These are phyloP conservation scores for Agrochola macilenta DNA, from an alignment of 2,888 invertebrate species.

Conservation along the genomic window DNA sequence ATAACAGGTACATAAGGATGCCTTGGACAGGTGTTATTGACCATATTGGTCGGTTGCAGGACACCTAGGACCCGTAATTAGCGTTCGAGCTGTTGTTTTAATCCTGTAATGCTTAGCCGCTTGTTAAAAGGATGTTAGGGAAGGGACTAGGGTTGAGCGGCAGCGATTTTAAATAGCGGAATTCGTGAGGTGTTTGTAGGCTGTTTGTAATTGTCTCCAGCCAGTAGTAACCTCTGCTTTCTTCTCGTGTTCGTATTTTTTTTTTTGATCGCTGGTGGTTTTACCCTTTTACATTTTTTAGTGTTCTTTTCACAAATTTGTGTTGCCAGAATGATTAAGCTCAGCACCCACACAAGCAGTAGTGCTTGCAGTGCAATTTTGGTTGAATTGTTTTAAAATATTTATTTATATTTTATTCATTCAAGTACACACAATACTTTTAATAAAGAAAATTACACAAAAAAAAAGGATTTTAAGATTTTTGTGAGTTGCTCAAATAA, in stretches of 20 bases:
- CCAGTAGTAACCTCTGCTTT: neutral
- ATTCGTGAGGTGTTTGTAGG: neutral
- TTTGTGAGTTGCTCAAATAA: neutral
- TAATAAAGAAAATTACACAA: too few relatives aligned
- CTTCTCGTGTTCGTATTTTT: neutral
- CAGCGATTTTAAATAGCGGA: conserved; percentile 61
- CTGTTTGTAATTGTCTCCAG: neutral
- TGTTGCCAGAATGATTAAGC: neutral
- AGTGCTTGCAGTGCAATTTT: too few relatives aligned
- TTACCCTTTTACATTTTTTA: neutral
- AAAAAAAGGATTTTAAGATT: too few relatives aligned
- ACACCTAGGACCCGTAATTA: conserved; percentile 78
- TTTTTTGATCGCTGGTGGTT: neutral
- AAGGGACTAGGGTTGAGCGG: conserved; percentile 19
- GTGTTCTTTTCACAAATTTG: too few relatives aligned
- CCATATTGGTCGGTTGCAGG: conserved; percentile 72
- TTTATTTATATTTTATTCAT: too few relatives aligned
- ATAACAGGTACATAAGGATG: conserved; percentile 52
- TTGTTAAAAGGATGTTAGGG: conserved; percentile 64
- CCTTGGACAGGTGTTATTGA: conserved; percentile 70
- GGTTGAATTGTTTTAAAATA: too few relatives aligned
- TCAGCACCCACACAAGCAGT: neutral
- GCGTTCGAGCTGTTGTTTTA: conserved; percentile 73
- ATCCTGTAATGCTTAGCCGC: conserved; percentile 73
- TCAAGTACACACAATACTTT: too few relatives aligned